A percentile compares a stretch with the other conserved stretches of the same genome.
phyloP scores from a whole-genome alignment of 2,888 invertebrate species.

The Lamellibrachia satsuma region DNA sequence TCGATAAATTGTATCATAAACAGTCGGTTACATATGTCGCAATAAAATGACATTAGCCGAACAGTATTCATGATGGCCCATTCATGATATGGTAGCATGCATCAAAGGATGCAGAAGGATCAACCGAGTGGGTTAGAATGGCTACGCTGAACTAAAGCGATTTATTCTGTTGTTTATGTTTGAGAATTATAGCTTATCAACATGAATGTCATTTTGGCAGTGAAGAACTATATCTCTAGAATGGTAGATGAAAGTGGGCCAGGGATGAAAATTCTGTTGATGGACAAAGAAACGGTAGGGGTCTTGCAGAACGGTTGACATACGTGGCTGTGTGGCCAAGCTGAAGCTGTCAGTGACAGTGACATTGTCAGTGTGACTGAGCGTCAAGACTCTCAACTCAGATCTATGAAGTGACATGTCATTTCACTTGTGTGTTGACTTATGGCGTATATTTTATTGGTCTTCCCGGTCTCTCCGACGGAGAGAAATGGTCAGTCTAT shows the following conservation, averaged over 20 bases:
- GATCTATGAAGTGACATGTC: no score
- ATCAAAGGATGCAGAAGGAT: neutral
- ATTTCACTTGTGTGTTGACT: no score
- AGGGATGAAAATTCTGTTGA: conserved; percentile 97
- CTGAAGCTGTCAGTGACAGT: neutral
- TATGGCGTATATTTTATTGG: no score
- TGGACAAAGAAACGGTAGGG: conserved; percentile 95
- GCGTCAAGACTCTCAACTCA: neutral
- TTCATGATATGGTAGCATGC: neutral
- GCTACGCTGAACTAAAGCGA: neutral
- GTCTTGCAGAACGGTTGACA: neutral
- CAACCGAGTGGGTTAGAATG: neutral
- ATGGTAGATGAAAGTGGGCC: conserved; percentile 98
- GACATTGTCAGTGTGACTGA: neutral
- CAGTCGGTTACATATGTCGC: neutral
- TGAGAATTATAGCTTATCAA: conserved; percentile 40
- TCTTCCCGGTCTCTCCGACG: no score
- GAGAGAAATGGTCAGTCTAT: no score
- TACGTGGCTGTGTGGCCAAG: neutral
- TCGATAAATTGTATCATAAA: neutral
- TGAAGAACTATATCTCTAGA: conserved; percentile 92
- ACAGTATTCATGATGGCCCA: neutral
- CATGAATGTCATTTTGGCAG: conserved; percentile 91
- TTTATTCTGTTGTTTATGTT: neutral
- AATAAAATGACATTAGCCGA: neutral